Percentiles rank a stretch among this genome's conserved stretches.
Conservation (phyloP, 1,140 invertebrate genomes). For the Drosophila guanche region DNA sequence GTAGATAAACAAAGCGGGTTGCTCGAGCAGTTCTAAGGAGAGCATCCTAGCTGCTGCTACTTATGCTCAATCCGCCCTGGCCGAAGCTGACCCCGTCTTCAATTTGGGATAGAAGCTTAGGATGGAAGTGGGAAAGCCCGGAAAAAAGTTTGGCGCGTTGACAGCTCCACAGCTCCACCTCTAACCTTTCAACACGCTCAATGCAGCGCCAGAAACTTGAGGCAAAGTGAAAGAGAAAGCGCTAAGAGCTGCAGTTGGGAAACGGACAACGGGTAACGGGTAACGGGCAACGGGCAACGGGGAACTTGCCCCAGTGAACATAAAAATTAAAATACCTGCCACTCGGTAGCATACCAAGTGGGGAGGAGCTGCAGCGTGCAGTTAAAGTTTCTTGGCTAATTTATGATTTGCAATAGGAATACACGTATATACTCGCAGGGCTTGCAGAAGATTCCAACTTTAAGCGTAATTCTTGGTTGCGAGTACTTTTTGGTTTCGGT, state of each 20-base stretch:
- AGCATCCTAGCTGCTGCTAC: not conserved
- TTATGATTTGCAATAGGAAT: constrained; percentile 64
- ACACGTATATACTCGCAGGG: constrained; percentile 2
- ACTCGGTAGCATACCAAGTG: constrained; percentile 59
- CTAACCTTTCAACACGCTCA: constrained; percentile 56
- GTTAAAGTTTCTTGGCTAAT: constrained; percentile 65
- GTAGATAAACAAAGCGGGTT: constrained; percentile 19
- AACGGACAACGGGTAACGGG: constrained; percentile 23
- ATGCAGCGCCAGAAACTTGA: constrained; percentile 61
- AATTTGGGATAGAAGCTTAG: constrained; percentile 27
- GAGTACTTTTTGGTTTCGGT: not conserved
- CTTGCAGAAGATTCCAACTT: constrained; percentile 45
- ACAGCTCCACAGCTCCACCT: constrained; percentile 31
- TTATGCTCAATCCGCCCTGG: constrained; percentile 36
- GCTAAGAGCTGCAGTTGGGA: constrained; percentile 23
- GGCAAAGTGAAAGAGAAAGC: constrained; percentile 45
- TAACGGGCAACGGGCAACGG: constrained; percentile 19
- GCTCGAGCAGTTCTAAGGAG: constrained; percentile 8
- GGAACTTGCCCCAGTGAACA: constrained; percentile 68
- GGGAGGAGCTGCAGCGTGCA: constrained; percentile 25
- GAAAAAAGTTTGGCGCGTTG: constrained; percentile 48
- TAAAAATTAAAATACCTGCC: constrained; percentile 78
- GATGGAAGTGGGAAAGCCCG: constrained; percentile 24
- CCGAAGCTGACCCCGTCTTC: constrained; percentile 43
- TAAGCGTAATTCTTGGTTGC: constrained; percentile 18